Percentiles rank a stretch among this genome's conserved stretches.
These are phyloP conservation scores for Hydrozoanthus gracilis DNA, from an alignment of 92 coral and sea anemone genomes.

Conservation along the genomic window DNA sequence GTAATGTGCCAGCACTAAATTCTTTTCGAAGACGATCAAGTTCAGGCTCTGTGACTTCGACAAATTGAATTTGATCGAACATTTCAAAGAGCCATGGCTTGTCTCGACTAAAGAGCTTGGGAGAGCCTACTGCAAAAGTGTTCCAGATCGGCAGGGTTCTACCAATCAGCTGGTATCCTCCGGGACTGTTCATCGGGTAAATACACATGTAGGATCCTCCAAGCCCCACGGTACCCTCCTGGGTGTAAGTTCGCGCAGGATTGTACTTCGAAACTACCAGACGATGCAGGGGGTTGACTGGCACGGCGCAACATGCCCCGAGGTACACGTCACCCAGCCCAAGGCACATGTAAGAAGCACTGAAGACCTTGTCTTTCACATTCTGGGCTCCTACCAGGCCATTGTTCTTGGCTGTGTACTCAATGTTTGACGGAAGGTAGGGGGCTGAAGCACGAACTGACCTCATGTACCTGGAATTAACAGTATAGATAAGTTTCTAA, in stretches of 20 bases:
- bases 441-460: conserved; percentile 67
- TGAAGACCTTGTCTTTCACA: conserved; percentile 60
- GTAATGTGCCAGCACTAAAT: conserved; percentile 54
- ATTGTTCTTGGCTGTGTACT: conserved; percentile 61
- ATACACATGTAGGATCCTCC: conserved; percentile 81
- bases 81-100: conserved; percentile 70
- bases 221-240: conserved; percentile 74
- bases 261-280: conserved; percentile 70
- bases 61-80: conserved; percentile 75
- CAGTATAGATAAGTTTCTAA: background rate
- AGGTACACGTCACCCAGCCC: conserved; percentile 78
- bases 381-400: conserved; percentile 54
- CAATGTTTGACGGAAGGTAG: conserved; percentile 74
- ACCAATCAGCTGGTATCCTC: conserved; percentile 73
- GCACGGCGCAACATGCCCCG: conserved; percentile 76
- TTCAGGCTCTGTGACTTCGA: conserved; percentile 56
- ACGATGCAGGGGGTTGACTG: conserved; percentile 70
- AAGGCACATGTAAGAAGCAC: conserved; percentile 72
- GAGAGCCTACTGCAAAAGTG: conserved; percentile 54
- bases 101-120: conserved; percentile 57
- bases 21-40: conserved; percentile 54
- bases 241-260: conserved; percentile 74
- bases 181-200: conserved; percentile 77
- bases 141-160: conserved; percentile 74
- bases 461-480: conserved; percentile 57